Evolutionary conservation across 1,140 invertebrate genomes (phyloP).

Genomic region (Drosophila sucinea): DNA sequence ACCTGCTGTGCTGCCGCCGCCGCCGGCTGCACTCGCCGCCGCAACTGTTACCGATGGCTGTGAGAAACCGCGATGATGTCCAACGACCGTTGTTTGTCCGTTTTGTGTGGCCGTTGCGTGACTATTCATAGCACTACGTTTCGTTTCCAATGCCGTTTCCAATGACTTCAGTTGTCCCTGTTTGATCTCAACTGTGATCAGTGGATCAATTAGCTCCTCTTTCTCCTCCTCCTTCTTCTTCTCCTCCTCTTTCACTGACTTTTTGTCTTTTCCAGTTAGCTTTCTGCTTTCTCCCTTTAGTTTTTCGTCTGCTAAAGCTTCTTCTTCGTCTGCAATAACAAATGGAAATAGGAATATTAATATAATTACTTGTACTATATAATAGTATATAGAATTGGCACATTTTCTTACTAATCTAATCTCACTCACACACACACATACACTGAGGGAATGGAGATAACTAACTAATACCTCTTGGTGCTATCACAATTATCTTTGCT

Average conservation of each 20-base stretch:
- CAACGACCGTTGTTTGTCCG: conserved; percentile 82
- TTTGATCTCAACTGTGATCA: conserved; percentile 69
- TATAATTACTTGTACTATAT: not conserved
- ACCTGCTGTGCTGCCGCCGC: conserved; percentile 60
- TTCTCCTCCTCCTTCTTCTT: conserved; percentile 20
- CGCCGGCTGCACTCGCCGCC: conserved; percentile 46
- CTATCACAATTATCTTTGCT: not conserved
- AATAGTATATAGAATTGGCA: not conserved
- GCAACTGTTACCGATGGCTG: conserved; percentile 78
- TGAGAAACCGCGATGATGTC: conserved; percentile 83
- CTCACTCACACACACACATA: conserved; percentile 30
- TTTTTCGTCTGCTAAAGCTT: conserved; percentile 39
- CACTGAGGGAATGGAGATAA: conserved; percentile 12
- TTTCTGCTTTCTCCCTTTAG: conserved; percentile 5
- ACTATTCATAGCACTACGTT: conserved; percentile 72
- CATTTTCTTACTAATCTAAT: conserved; percentile 43
- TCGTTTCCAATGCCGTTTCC: conserved; percentile 12
- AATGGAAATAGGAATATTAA: conserved; percentile 29
- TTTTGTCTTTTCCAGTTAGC: not conserved
- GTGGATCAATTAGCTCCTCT: conserved; percentile 35
- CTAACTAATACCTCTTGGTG: not conserved
- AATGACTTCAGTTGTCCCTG: conserved; percentile 50
- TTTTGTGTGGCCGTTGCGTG: conserved; percentile 81
- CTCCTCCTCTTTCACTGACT: conserved; percentile 14
- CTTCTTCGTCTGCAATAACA: conserved; percentile 67